phyloP scores from a whole-genome alignment of 1,140 invertebrate genomes.

The Gryon sp. region DNA sequence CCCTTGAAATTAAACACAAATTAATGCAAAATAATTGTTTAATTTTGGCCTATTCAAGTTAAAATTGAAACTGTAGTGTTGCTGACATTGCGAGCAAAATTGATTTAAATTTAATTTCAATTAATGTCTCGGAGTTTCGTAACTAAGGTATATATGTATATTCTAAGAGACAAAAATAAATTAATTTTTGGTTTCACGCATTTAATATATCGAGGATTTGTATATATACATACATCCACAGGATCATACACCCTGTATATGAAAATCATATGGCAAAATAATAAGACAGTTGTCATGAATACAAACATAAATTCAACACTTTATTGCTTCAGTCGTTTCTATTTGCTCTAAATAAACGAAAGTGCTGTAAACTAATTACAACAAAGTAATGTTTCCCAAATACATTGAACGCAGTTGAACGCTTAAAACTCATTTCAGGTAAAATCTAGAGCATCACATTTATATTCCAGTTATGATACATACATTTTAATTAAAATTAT shows the following conservation, averaged over 20 bases:
- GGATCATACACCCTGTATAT: too few species aligned
- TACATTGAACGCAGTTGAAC: not conserved
- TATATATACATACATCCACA: too few species aligned
- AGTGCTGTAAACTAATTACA: slow-evolving; percentile 1
- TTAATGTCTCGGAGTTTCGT: slow-evolving; percentile 22
- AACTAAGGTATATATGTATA: slow-evolving; percentile 28
- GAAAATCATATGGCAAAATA: not conserved
- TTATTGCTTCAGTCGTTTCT: not conserved
- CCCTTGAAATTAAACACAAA: too few species aligned
- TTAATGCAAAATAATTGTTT: slow-evolving; percentile 18
- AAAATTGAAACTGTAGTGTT: slow-evolving; percentile 29
- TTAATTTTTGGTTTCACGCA: slow-evolving; percentile 24
- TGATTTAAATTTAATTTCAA: slow-evolving; percentile 26
- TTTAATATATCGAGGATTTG: too few species aligned
- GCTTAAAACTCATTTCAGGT: too few species aligned
- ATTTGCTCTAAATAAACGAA: slow-evolving; percentile 1
- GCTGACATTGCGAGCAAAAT: slow-evolving; percentile 13
- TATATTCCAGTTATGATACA: too few species aligned
- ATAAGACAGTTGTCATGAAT: too few species aligned
- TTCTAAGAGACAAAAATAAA: too few species aligned
- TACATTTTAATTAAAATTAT: too few species aligned
- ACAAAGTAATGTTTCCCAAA: not conserved
- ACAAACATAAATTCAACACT: not conserved
- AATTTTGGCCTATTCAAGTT: slow-evolving; percentile 8
- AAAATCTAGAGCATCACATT: too few species aligned